phyloP scores from a whole-genome alignment of 2,888 invertebrate genomes.

The Erebia palarica region DNA sequence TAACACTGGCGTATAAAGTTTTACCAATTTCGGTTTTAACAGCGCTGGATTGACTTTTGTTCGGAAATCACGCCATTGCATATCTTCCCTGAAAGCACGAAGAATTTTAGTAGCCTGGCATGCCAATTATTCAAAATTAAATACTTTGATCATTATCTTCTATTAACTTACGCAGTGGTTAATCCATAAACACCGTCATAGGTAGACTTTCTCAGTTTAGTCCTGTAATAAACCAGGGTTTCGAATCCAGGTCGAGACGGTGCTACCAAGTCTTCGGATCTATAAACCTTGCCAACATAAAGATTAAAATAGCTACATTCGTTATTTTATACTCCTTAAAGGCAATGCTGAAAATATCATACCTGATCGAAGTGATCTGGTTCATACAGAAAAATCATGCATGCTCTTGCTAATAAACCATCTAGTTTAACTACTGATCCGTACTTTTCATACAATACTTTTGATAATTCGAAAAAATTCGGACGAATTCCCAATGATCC shows the following conservation, averaged over 20 bases:
- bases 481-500: conserved; percentile 59
- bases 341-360: conserved; percentile 15
- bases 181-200: conserved; percentile 67
- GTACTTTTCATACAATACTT: conserved; percentile 54
- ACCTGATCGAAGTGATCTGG: conserved; percentile 65
- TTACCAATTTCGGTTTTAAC: conserved; percentile 83
- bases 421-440: conserved; percentile 66
- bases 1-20: conserved; percentile 75
- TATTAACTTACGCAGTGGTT: conserved; percentile 62
- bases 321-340: not conserved
- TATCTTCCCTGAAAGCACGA: conserved; percentile 77
- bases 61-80: conserved; percentile 85
- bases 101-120: conserved; percentile 2
- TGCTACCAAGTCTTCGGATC: conserved; percentile 63
- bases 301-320: not conserved
- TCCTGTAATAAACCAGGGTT: conserved; percentile 64
- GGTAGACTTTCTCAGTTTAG: conserved; percentile 55
- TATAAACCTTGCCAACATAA: conserved; percentile 57
- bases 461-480: conserved; percentile 55
- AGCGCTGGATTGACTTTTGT: conserved; percentile 86
- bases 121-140: not conserved
- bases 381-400: conserved; percentile 62
- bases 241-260: conserved; percentile 70
- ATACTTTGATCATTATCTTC: not conserved
- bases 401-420: conserved; percentile 58